A percentile compares a stretch with the other conserved stretches of the same genome.
Evolutionary conservation across 2,797 vertebrate genomes (phyloP).

Genomic region (Luscinia megarhynchos): DNA sequence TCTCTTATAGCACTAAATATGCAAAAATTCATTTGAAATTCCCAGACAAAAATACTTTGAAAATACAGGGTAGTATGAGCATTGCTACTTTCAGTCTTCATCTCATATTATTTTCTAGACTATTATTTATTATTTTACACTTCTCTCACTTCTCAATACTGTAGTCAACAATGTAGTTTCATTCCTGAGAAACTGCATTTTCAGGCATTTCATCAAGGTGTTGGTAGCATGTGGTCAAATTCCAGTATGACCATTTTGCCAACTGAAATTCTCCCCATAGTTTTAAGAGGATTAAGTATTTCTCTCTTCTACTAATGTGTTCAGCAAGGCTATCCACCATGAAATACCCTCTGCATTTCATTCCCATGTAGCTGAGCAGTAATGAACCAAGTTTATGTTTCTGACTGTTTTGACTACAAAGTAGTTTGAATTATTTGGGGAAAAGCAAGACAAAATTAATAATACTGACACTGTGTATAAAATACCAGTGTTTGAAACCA

Average conservation of each 20-base stretch:
- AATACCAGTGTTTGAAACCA: conserved; percentile 54
- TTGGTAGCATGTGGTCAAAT: conserved; percentile 54
- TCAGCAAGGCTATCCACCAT: background rate
- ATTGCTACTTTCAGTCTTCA: background rate
- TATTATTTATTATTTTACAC: conserved; percentile 32
- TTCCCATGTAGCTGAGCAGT: conserved; percentile 4
- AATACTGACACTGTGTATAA: conserved; percentile 67
- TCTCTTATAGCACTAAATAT: background rate
- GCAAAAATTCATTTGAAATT: background rate
- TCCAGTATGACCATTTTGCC: conserved; percentile 46
- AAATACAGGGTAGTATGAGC: background rate
- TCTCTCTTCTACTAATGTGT: conserved; percentile 6
- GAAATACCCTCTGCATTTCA: conserved; percentile 35
- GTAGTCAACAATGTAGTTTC: conserved; percentile 16
- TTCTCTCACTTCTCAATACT: conserved; percentile 4
- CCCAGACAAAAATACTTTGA: conserved; percentile 11
- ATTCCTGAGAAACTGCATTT: conserved; percentile 26
- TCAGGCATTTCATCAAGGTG: conserved; percentile 16
- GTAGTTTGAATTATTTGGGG: conserved; percentile 52
- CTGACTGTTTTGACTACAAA: conserved; percentile 66
- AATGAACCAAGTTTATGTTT: conserved; percentile 55
- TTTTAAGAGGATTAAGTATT: conserved; percentile 48
- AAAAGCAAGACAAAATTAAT: conserved; percentile 66
- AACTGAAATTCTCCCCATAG: conserved; percentile 37
- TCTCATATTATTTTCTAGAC: background rate